Base-by-base conservation (phyloP, 2,888 invertebrate genomes). In the Nemurella pictetii region DNA sequence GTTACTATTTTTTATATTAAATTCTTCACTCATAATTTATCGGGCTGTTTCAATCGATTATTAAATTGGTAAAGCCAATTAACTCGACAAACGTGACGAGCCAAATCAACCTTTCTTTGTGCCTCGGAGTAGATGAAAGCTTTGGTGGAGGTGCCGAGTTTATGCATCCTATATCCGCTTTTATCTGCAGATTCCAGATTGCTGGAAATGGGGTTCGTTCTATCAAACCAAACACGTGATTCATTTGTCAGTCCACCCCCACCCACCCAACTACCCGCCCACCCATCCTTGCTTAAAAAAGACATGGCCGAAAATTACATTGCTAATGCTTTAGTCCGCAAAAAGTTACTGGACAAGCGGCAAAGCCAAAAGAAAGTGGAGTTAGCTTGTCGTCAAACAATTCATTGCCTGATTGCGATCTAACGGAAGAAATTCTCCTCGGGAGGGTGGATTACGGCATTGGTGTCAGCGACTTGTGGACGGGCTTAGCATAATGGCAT, bases 51-150 rank as follows among this genome's bases (percentile, higher is more conserved):
- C 80, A 36, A 85, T 84, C 84, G 85, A 86, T 86, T 86, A 86
- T 85, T 85, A 86, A 86, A 86, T 86, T 86, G 86, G 85, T 85
- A 84, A 75, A 84, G 80, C 84, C 86, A 86, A 86, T 86, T 86
- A 85, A 84, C 83, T 84, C 75, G 80, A 82, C 72, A 82, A 73
- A 83, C 83, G 83, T 85, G 78, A 80, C 83, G 72, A 85, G 73
- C 80, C 81, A 30, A 28, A 25, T 75, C 32, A 84, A 7, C 20
- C 2, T 30, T 30, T 29, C 20, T 29, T 15, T 12, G 9, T 74
- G 5, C 9, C 25, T 74, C 12, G 12, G 12, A 74, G 9, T 74
- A 74, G 4, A 74, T 74, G 25, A 15, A 74, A 5, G 25, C 25
- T 30, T 29, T 78, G 29, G 78, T 78, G 30, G 78, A 78, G 78